Base-by-base conservation (phyloP, 1,140 invertebrate genomes). In the Macrosteles quadrilineatus region DNA sequence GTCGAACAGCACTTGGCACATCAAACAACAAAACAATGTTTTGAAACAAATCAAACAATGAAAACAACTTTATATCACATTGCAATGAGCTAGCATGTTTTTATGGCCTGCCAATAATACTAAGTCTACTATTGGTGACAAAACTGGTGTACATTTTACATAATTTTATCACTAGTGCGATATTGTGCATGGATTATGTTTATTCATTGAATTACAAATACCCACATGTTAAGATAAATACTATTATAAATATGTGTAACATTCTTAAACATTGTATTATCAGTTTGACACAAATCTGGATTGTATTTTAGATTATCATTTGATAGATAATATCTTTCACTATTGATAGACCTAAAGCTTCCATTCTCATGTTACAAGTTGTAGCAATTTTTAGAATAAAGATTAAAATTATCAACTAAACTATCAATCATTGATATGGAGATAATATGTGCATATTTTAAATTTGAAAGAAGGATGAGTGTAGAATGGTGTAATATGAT, bases 151-250 rank as follows among this genome's bases (percentile, higher is more conserved):
- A 21, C 4, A 50, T 50, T 4, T 50, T 6, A 19, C 14, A n/a
- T 50, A 50, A 3, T 19, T 6, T 21, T 19, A 17, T 50, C 21
- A 50, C 47, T 50, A n/a, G 47, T 50, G 47, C 47, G n/a, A 50
- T 17, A 50, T 50, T 50, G 47, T 50, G 47, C 47, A 50, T 50
- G 4, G 47, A n/a, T 50, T 50, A 19, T 50, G 21, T 50, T 19
- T 19, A 50, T 19, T 6, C 21, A 6, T 50, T 17, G 14, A 9
- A n/a, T 21, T 11, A 50, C 4, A 4, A 50, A 50, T 21, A 50
- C 21, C 4, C 14, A 50, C 21, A 50, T 3, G 4, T 17, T 50
- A 19, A 3, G 4, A 50, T 21, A 50, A 50, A 21, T 17, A 17
- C 14, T 19, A 50, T 50, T 50, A 9, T n/a, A 19, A 21, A 50